phyloP scores from a whole-genome alignment of 2,797 vertebrate genomes.

The Myotis findleyi region DNA sequence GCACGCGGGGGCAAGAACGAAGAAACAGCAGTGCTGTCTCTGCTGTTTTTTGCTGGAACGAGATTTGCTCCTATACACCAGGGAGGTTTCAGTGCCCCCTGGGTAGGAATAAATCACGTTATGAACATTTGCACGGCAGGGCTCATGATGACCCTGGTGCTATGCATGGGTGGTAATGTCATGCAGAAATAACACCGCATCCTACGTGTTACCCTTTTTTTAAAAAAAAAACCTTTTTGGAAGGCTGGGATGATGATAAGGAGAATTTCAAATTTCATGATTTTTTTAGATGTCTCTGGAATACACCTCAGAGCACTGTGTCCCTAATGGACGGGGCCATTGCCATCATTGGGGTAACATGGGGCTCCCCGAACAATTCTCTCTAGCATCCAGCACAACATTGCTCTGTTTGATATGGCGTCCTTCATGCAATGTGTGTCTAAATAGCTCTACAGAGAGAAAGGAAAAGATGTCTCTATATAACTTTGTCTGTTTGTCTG shows the following conservation, averaged over 20 bases:
- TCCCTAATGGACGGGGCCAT: conserved; percentile 22
- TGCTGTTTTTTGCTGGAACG: conserved; percentile 81
- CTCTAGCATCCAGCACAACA: not conserved
- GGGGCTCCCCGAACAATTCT: not conserved
- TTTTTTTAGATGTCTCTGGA: conserved; percentile 21
- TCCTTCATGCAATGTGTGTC: not conserved
- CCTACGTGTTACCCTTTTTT: conserved; percentile 4
- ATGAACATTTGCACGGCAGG: conserved; percentile 86
- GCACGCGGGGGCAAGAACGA: conserved; percentile 1
- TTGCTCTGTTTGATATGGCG: not conserved
- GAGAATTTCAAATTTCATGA: conserved; percentile 4
- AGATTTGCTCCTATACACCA: conserved; percentile 82
- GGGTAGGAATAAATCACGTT: conserved; percentile 88
- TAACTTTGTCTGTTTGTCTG: not conserved
- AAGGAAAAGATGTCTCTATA: not conserved
- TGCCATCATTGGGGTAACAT: not conserved
- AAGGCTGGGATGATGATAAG: conserved; percentile 33
- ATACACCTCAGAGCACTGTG: not conserved
- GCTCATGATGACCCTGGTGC: conserved; percentile 82
- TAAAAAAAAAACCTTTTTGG: not conserved
- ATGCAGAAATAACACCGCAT: conserved; percentile 82
- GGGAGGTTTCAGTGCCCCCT: conserved; percentile 85
- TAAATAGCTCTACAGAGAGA: not conserved
- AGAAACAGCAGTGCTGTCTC: conserved; percentile 61
- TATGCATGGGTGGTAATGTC: conserved; percentile 79